phyloP scores from a whole-genome alignment of 2,888 invertebrate species.

The Microplitis deprimator region DNA sequence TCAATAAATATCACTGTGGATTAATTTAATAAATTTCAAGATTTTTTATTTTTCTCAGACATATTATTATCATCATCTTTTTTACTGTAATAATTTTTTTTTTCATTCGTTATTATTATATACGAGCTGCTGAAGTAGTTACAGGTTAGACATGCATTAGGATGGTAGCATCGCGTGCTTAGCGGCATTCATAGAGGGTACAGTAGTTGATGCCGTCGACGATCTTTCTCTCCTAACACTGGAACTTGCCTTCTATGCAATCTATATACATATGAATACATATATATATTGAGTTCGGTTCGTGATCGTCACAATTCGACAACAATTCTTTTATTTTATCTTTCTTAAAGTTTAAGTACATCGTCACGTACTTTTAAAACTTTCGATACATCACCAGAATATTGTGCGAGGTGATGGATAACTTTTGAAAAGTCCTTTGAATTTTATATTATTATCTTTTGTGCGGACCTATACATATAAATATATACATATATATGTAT shows the following conservation, averaged over 20 bases:
- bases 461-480: neutral
- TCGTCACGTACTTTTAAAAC: neutral
- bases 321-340: neutral
- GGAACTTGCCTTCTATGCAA: slow-evolving; percentile 13
- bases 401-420: neutral
- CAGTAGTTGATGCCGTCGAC: neutral
- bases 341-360: neutral
- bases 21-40: too few species aligned
- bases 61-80: neutral
- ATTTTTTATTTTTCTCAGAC: too few species aligned
- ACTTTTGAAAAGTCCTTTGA: neutral
- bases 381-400: neutral
- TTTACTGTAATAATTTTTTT: neutral
- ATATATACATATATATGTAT: slow-evolving; percentile 10
- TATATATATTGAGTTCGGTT: too few species aligned
- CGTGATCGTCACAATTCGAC: neutral
- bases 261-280: too few species aligned
- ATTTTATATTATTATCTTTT: slow-evolving; percentile 3
- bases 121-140: slow-evolving; percentile 13
- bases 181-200: slow-evolving; percentile 25
- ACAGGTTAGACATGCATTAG: neutral
- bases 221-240: neutral
- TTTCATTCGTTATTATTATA: neutral
- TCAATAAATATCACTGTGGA: too few species aligned
- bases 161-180: slow-evolving; percentile 34